Percentiles rank a stretch among this genome's conserved stretches.
Evolutionary conservation across 2,888 invertebrate species (phyloP).

Genomic region (Ophion costatus): DNA sequence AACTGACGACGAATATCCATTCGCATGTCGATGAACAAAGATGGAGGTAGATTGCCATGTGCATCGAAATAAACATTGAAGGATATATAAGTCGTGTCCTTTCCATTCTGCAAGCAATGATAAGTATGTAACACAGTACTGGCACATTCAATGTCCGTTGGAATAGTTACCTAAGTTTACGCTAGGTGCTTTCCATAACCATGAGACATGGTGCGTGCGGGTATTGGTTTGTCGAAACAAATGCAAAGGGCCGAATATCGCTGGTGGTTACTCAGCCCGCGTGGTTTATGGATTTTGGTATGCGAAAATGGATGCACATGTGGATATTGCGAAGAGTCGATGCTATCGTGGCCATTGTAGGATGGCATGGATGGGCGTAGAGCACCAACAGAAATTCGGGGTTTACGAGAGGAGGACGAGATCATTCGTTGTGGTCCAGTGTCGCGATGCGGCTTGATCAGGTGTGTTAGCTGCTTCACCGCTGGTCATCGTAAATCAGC

Average conservation of each 20-base stretch:
- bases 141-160: neutral
- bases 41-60: neutral
- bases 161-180: conserved; percentile 2
- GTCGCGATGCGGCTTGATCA: conserved; percentile 47
- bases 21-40: neutral
- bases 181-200: neutral
- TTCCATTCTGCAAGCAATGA: neutral
- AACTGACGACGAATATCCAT: neutral
- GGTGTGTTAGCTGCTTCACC: conserved; percentile 39
- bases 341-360: conserved; percentile 12
- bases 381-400: conserved; percentile 29
- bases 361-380: conserved; percentile 17
- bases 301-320: neutral
- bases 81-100: neutral
- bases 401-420: conserved; percentile 35
- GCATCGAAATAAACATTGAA: neutral
- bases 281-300: conserved; percentile 37
- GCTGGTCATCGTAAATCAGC: conserved; percentile 53
- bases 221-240: conserved; percentile 22
- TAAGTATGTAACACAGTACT: conserved; percentile 5
- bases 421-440: conserved; percentile 45
- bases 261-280: neutral
- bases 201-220: neutral
- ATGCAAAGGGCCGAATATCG: conserved; percentile 41
- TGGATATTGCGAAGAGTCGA: conserved; percentile 10